A percentile compares a stretch with the other conserved stretches of the same genome.
Evolutionary conservation across 2,113 vertebrate species (phyloP).

Genomic region (Neolamprologus sp.): DNA sequence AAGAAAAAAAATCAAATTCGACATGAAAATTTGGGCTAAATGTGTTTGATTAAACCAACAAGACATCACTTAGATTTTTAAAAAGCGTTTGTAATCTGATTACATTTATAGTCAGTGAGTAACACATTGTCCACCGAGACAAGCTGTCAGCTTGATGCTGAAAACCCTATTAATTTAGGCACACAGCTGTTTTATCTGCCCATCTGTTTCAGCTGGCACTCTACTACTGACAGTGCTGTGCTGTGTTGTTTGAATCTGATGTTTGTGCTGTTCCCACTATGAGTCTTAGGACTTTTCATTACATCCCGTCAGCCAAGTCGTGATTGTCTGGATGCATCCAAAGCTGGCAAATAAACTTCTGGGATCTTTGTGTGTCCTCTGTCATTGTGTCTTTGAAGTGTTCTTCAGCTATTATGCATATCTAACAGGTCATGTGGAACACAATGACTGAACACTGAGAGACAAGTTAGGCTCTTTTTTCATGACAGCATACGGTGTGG

Average conservation of each 20-base stretch:
- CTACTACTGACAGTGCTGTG: background rate
- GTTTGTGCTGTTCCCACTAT: background rate
- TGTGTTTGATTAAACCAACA: background rate
- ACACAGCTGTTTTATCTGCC: conserved; percentile 40
- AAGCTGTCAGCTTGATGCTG: conserved; percentile 26
- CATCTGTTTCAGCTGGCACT: conserved; percentile 40
- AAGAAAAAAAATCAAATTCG: background rate
- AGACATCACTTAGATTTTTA: background rate
- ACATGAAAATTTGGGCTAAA: background rate
- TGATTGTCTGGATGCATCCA: background rate
- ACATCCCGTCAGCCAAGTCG: background rate
- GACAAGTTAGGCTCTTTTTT: background rate
- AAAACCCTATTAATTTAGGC: conserved; percentile 35
- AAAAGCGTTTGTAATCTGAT: conserved; percentile 10
- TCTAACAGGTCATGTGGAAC: background rate
- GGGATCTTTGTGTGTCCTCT: background rate
- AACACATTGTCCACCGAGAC: conserved; percentile 10
- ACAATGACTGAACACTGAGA: background rate
- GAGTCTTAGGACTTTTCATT: conserved; percentile 13
- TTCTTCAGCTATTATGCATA: background rate
- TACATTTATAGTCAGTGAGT: conserved; percentile 13
- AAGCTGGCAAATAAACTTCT: conserved; percentile 1
- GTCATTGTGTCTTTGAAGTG: conserved; percentile 20
- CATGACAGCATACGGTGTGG: background rate
- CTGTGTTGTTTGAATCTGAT: background rate